Percentiles rank a stretch among this genome's conserved stretches.
phyloP scores from a whole-genome alignment of 2,113 vertebrate species.

The Tricholaema leucomelas region DNA sequence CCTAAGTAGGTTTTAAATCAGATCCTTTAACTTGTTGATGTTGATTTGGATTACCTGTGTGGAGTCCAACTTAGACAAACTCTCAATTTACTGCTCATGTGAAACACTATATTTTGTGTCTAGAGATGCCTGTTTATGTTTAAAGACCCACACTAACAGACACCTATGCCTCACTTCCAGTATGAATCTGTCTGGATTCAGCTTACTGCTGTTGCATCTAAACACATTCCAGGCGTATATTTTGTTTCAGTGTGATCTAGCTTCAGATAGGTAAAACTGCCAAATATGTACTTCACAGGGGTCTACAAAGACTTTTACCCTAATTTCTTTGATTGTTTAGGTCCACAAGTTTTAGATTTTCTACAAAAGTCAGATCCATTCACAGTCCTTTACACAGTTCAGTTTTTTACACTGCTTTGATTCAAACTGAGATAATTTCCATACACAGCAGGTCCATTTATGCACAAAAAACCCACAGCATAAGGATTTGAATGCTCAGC shows the following conservation, averaged over 20 bases:
- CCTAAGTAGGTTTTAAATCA: neutral
- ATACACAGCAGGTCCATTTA: neutral
- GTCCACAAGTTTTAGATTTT: neutral
- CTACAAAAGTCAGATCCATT: neutral
- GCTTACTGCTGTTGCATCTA: neutral
- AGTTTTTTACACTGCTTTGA: neutral
- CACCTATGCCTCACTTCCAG: neutral
- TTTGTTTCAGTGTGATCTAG: neutral
- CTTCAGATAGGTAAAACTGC: neutral
- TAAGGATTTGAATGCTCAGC: neutral
- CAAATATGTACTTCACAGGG: neutral
- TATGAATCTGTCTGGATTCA: neutral
- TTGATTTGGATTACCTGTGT: neutral
- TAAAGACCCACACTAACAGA: neutral
- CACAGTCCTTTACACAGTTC: neutral
- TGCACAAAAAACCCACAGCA: neutral
- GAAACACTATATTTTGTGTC: neutral
- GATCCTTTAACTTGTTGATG: neutral
- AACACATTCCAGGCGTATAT: neutral
- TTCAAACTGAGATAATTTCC: neutral
- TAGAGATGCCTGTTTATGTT: neutral
- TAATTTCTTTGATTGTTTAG: neutral
- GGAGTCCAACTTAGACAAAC: neutral
- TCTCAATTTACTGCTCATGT: neutral
- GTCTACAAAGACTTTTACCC: neutral